These are phyloP conservation scores for Chloebia gouldiae DNA, from an alignment of 2,113 vertebrate genomes.

Conservation along the genomic window DNA sequence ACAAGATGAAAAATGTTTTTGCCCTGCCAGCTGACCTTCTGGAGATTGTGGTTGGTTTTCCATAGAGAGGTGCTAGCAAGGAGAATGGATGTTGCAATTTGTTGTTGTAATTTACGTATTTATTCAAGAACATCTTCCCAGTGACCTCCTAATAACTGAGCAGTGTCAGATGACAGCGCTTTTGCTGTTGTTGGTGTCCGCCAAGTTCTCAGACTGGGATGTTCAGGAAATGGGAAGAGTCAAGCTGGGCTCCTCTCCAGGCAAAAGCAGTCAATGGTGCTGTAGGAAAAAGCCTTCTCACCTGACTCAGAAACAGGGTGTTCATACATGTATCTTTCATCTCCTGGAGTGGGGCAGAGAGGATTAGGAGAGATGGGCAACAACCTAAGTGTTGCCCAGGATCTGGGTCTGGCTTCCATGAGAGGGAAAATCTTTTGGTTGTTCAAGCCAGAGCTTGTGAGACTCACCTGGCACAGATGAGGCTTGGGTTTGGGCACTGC, in stretches of 20 bases:
- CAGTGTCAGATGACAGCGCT: neutral
- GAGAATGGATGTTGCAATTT: conserved; percentile 9
- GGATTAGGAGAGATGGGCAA: neutral
- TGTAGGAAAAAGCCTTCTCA: neutral
- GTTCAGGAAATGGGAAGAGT: neutral
- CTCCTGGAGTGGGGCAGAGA: neutral
- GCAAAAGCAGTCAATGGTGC: neutral
- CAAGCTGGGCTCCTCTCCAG: neutral
- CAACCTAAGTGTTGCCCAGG: neutral
- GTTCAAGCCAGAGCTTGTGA: neutral
- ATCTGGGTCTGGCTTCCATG: neutral
- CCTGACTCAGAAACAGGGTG: neutral
- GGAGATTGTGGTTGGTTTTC: neutral
- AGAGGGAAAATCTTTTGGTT: neutral
- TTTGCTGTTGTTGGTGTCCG: neutral
- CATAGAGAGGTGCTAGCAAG: neutral
- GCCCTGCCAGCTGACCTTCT: neutral
- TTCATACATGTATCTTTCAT: neutral
- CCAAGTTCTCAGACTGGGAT: neutral
- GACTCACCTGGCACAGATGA: neutral
- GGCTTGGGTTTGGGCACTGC: neutral
- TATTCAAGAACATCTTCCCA: neutral
- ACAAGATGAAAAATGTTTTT: conserved; percentile 19
- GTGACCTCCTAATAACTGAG: neutral
- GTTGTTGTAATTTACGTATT: conserved; percentile 20